phyloP scores from a whole-genome alignment of 2,888 invertebrate genomes.

The Teleiodes luculella region DNA sequence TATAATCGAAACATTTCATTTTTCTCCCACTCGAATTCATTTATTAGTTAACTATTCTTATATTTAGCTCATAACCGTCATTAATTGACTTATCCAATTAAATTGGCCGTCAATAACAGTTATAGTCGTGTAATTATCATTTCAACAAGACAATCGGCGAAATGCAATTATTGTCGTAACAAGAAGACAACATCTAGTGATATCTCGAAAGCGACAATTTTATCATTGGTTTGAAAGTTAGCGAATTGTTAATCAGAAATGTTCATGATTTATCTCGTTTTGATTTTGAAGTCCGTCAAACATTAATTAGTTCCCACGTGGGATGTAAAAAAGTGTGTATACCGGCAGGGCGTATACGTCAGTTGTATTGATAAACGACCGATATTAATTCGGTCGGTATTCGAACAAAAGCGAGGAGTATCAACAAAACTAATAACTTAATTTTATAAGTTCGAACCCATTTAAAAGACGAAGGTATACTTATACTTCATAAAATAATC shows the following conservation, averaged over 20 bases:
- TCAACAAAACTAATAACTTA: constrained; percentile 13
- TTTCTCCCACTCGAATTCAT: constrained; percentile 28
- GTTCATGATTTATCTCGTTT: constrained; percentile 21
- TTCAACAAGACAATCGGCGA: constrained; percentile 37
- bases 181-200: constrained; percentile 27
- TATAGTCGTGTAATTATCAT: constrained; percentile 39
- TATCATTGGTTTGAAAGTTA: constrained; percentile 21
- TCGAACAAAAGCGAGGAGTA: constrained; percentile 17
- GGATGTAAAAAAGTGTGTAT: constrained; percentile 20
- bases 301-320: constrained; percentile 30
- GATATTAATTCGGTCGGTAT: constrained; percentile 16
- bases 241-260: constrained; percentile 15
- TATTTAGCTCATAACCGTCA: constrained; percentile 31
- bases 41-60: constrained; percentile 13
- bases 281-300: constrained; percentile 31
- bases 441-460: constrained; percentile 7
- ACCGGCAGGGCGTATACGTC: constrained; percentile 19
- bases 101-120: constrained; percentile 35
- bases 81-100: constrained; percentile 29
- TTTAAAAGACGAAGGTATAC: neutral
- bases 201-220: constrained; percentile 20
- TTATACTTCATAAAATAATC: neutral
- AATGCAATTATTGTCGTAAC: constrained; percentile 38
- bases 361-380: constrained; percentile 22
- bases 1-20: constrained; percentile 43